Evolutionary conservation across 2,797 vertebrate genomes (phyloP), one percentile per base, ranked within the genome.

Genomic region (Enteromius afrohamiltoni): DNA sequence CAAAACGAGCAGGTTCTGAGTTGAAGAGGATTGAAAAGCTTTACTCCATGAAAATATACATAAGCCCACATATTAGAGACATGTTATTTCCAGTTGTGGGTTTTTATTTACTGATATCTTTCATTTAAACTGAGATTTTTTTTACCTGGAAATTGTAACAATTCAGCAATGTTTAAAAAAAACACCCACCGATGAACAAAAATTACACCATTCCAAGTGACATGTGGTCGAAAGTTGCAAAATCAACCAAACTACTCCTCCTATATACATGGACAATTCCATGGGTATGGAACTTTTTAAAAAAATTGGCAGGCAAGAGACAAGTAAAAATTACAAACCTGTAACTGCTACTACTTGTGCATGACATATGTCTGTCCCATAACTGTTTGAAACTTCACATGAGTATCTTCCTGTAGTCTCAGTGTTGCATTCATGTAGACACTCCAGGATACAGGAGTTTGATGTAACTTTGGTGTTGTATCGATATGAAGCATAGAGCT

Each of bases 401-500:
- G 79, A 85, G 26, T 82, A 86, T 85, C 31, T 83, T 85, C 85
- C 83, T 34, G 67, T 77, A 31, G 68, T 88, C 79, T 83, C 80
- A 47, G 71, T 58, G n/a, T 80, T 87, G 60, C 65, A 83, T 21
- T 68, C 75, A 42, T 88, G 71, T 14, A 87, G 77, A 71, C 70
- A 80, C 65, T 85, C 79, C 79, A 88, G 34, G 26, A 75, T 55
- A 45, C 79, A 86, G 23, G 79, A 78, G 77, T 85, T 84, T 40
- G 75, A 21, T 26, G 75, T 77, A 34, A 89, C 70, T 82, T 86
- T 87, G 26, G 80, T 79, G 29, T 81, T 85, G 69, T 86, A 78
- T 77, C 70, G 83, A 67, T 93, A 92, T 4, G 91, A 93, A 0
- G 96, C 95, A 90, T 95, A 96, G 62, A 98, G 96, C 84, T 96